Evolutionary conservation across 2,797 vertebrate genomes (phyloP).

Genomic region (Protonibea diacanthus): DNA sequence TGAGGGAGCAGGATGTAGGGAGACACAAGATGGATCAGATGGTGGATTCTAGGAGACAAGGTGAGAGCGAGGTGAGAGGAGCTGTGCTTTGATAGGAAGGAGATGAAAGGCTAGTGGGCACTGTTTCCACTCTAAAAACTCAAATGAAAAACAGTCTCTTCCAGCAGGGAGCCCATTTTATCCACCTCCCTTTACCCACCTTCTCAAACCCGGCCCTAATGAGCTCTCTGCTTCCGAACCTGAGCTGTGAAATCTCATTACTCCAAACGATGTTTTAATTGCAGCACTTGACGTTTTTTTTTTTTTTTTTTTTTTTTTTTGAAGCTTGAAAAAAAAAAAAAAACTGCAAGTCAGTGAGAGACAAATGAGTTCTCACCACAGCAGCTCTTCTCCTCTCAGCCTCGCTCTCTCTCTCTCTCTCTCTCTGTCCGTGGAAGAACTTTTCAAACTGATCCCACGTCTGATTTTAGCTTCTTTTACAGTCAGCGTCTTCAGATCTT

Average conservation of each 20-base stretch:
- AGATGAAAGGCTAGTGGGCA: constrained; percentile 29
- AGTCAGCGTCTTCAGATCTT: constrained; percentile 50
- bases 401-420: constrained; percentile 20
- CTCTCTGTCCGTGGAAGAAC: constrained; percentile 9
- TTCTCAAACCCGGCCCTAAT: constrained; percentile 27
- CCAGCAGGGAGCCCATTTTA: constrained; percentile 7
- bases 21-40: constrained; percentile 53
- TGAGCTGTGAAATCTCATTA: constrained; percentile 54
- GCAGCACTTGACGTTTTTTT: constrained; percentile 48
- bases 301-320: constrained; percentile 41
- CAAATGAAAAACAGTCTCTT: constrained; percentile 6
- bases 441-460: constrained; percentile 27
- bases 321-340: constrained; percentile 2
- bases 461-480: constrained; percentile 38
- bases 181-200: neutral
- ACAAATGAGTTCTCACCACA: constrained; percentile 14
- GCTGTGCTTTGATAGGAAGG: constrained; percentile 20
- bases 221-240: constrained; percentile 25
- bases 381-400: constrained; percentile 35
- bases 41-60: constrained; percentile 38
- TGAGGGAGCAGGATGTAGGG: constrained; percentile 41
- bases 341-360: constrained; percentile 33
- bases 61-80: constrained; percentile 27
- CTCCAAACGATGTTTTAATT: constrained; percentile 67
- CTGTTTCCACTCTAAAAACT: constrained; percentile 4